phyloP scores from a whole-genome alignment of 2,113 vertebrate genomes.

The Phasianus colchicus region DNA sequence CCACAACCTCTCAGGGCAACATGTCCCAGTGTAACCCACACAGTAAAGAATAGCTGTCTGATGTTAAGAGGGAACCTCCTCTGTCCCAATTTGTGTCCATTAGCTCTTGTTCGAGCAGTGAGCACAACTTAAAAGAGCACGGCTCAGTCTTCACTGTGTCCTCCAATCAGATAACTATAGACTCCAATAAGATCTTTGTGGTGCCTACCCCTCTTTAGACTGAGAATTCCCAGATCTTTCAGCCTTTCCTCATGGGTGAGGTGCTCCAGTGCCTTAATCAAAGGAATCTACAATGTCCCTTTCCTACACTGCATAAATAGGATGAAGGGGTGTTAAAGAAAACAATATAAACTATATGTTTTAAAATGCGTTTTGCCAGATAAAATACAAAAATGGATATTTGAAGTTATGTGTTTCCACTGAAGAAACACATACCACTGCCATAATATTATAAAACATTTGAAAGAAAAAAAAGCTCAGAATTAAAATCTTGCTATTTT shows the following conservation, averaged over 20 bases:
- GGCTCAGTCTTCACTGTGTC: neutral
- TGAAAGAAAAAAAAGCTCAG: neutral
- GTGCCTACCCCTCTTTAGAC: neutral
- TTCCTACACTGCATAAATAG: neutral
- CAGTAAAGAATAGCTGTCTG: neutral
- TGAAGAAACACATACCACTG: neutral
- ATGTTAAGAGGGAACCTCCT: neutral
- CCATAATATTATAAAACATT: neutral
- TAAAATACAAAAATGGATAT: neutral
- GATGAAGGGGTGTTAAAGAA: neutral
- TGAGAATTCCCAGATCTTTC: neutral
- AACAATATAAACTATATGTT: neutral
- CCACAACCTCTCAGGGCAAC: neutral
- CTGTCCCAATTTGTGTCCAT: neutral
- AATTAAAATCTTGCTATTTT: neutral
- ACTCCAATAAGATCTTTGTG: neutral
- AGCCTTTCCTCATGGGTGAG: neutral
- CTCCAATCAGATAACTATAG: neutral
- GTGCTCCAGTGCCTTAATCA: neutral
- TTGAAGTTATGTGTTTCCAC: neutral
- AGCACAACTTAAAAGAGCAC: neutral
- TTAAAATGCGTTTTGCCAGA: neutral
- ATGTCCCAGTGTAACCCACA: neutral
- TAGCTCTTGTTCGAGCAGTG: neutral
- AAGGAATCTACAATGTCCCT: neutral